phyloP scores from a whole-genome alignment of 2,888 invertebrate genomes.

The Napeogenes sylphis region DNA sequence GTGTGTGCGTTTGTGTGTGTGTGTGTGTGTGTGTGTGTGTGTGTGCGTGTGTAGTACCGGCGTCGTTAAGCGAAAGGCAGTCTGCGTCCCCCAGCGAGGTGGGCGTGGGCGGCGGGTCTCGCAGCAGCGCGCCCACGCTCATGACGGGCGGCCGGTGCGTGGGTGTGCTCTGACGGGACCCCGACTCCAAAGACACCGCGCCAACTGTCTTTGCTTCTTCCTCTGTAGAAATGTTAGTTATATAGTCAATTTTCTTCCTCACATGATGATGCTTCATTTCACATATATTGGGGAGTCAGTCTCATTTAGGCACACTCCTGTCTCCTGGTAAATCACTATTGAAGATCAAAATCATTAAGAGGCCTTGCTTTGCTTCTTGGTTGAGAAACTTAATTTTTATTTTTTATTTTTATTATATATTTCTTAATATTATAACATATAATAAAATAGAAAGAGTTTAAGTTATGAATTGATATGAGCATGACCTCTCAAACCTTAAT shows the following conservation, averaged over 20 bases:
- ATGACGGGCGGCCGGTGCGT: constrained; percentile 87
- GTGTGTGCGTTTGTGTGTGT: neutral
- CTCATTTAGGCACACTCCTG: too few relatives aligned
- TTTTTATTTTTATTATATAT: too few relatives aligned
- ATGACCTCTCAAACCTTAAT: too few relatives aligned
- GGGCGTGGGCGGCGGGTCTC: constrained; percentile 70
- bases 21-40: too few relatives aligned
- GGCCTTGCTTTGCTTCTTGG: too few relatives aligned
- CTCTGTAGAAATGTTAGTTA: constrained; percentile 37
- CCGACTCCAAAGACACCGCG: constrained; percentile 58
- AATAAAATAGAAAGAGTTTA: too few relatives aligned
- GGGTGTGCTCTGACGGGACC: constrained; percentile 81
- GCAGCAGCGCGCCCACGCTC: constrained; percentile 78
- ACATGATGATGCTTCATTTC: neutral
- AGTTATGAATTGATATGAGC: too few relatives aligned
- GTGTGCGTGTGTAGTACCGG: constrained; percentile 37
- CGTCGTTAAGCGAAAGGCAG: constrained; percentile 64
- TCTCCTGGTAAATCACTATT: too few relatives aligned
- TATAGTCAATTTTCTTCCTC: neutral
- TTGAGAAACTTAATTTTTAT: too few relatives aligned
- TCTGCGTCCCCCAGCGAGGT: constrained; percentile 65
- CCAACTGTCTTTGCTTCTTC: constrained; percentile 61
- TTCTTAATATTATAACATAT: too few relatives aligned
- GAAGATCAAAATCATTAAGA: too few relatives aligned
- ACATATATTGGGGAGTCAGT: too few relatives aligned